A percentile compares a stretch with the other conserved stretches of the same genome.
Evolutionary conservation across 2,113 vertebrate genomes (phyloP).

Genomic region (Garra rufa): DNA sequence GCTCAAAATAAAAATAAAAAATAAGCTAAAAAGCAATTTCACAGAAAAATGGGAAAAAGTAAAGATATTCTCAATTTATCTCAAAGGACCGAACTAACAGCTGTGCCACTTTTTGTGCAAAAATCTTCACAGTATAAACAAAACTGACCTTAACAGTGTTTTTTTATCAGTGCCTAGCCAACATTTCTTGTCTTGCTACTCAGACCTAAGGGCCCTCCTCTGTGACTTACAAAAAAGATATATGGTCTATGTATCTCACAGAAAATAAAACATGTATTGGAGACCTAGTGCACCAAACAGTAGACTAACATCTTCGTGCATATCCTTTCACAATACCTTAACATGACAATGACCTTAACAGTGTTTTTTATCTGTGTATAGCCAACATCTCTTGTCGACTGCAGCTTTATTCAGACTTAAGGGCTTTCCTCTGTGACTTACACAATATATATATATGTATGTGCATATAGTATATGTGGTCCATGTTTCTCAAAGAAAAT

Average conservation of each 20-base stretch:
- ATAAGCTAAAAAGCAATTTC: too few species aligned
- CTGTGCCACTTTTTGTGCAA: too few species aligned
- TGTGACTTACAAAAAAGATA: neutral
- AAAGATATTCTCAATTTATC: neutral
- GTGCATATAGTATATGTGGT: too few species aligned
- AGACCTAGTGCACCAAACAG: neutral
- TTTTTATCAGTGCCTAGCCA: neutral
- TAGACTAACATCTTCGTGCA: neutral
- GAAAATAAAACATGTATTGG: neutral
- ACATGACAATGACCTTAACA: too few species aligned
- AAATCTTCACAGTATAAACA: constrained; percentile 19
- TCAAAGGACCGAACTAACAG: neutral
- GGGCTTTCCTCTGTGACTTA: too few species aligned
- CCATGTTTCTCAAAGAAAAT: too few species aligned
- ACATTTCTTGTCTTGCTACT: neutral
- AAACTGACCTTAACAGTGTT: neutral
- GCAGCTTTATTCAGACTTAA: too few species aligned
- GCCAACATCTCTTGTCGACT: too few species aligned
- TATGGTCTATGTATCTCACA: neutral
- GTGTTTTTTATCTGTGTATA: too few species aligned
- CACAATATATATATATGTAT: too few species aligned
- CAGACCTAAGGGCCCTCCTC: neutral
- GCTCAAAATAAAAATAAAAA: too few species aligned
- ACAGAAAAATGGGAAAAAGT: neutral
- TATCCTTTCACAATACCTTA: neutral